These are phyloP conservation scores for Medauroidea extradentata DNA, from an alignment of 1,140 invertebrate species.

Conservation along the genomic window DNA sequence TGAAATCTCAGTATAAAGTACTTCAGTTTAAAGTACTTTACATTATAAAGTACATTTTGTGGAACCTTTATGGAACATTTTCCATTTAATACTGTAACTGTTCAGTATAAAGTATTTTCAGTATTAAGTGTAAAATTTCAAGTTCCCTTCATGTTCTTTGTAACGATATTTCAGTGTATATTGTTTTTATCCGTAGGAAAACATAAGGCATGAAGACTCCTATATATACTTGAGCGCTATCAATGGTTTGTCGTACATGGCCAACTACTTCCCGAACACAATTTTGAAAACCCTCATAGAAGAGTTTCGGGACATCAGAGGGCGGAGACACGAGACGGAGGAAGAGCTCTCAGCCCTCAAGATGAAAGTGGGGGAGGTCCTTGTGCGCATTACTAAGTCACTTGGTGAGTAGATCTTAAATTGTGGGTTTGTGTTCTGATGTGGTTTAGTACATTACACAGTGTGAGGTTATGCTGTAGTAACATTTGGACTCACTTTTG, in stretches of 20 bases:
- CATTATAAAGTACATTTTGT: too few species aligned
- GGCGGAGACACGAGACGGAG: slow-evolving; percentile 25
- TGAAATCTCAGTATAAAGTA: too few species aligned
- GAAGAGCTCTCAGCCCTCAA: slow-evolving; percentile 55
- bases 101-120: too few species aligned
- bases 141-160: too few species aligned
- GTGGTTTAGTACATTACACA: too few species aligned
- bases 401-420: slow-evolving; percentile 70
- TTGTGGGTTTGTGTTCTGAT: too few species aligned
- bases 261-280: slow-evolving; percentile 58
- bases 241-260: slow-evolving; percentile 65
- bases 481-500: too few species aligned
- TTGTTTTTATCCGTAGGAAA: slow-evolving; percentile 53
- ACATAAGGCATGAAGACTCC: slow-evolving; percentile 72
- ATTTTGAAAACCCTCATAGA: slow-evolving; percentile 61
- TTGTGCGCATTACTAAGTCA: slow-evolving; percentile 65
- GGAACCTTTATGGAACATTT: too few species aligned
- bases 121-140: too few species aligned
- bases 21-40: too few species aligned
- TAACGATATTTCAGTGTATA: slow-evolving; percentile 15
- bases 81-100: too few species aligned
- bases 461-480: too few species aligned
- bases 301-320: slow-evolving; percentile 50
- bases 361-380: slow-evolving; percentile 78
- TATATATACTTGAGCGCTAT: slow-evolving; percentile 79